Base-by-base conservation (phyloP, 2,888 invertebrate genomes). In the Troides aeacus region DNA sequence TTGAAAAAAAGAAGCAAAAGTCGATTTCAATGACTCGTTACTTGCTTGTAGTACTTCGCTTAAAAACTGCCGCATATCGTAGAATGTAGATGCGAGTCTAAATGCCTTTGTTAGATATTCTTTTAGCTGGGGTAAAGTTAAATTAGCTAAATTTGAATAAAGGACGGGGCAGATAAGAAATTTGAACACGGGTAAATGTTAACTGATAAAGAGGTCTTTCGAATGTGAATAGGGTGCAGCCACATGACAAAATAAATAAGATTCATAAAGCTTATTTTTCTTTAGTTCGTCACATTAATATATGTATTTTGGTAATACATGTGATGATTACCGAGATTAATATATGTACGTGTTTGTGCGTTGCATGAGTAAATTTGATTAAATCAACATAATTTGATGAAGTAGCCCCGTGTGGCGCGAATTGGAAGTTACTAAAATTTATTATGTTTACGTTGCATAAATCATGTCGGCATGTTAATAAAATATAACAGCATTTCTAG, bases 141-240 rank as follows among this genome's bases (percentile, higher is more conserved):
- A 56, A 64, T 64, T 64, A 64, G 64, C 64, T 64, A 53, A 64
- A 64, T 64, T 64, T 64, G 64, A 64, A 64, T 64, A 64, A 64
- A 64, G 64, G 64, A 64, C 64, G 17, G 56, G 18, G 56, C 36
- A 64, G 64, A 64, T 64, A 56, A 56, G 64, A 56, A 56, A 56
- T 39, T 39, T 7, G 56, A 64, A 56, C 50, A 50, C 50, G 50
- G 18, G 17, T 17, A 50, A 50, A 50, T 50, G 50, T 5, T 15
- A 17, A 50, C 18, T 18, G 50, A 50, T 50, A 50, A 50, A 15
- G 18, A 17, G 50, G 15, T 50, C 18, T 50, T 50, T 50, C 50
- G 2, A 17, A 50, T 50, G 50, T 50, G 15, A 15, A 12, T 50
- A 50, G 50, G 50, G 17, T 30, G 50, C 18, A 17, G 17, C 17